A percentile compares a stretch with the other conserved stretches of the same genome.
Evolutionary conservation across 2,113 vertebrate genomes (phyloP).

Genomic region (Pseudonaja textilis): DNA sequence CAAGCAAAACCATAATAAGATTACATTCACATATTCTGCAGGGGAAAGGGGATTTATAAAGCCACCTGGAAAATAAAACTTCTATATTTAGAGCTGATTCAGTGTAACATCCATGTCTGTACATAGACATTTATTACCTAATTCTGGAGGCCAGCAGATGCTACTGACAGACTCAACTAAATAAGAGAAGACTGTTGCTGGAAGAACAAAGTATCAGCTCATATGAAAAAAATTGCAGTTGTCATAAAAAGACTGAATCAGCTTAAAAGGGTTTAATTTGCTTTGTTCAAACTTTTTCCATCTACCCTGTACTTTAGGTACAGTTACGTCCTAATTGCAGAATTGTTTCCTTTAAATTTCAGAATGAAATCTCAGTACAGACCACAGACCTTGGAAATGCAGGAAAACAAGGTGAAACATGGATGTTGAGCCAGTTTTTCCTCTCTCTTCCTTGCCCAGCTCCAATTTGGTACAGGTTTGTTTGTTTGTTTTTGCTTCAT

Average conservation of each 20-base stretch:
- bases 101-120: neutral
- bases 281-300: neutral
- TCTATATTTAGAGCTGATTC: neutral
- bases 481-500: neutral
- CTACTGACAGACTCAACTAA: neutral
- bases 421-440: neutral
- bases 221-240: neutral
- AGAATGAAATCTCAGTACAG: neutral
- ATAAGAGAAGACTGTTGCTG: neutral
- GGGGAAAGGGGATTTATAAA: neutral
- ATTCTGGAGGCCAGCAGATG: neutral
- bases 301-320: neutral
- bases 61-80: neutral
- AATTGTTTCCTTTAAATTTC: neutral
- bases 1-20: neutral
- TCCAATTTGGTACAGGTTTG: neutral
- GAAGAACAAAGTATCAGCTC: neutral
- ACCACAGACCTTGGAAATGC: neutral
- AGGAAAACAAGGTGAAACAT: neutral
- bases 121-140: neutral
- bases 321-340: neutral
- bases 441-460: neutral
- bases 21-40: neutral
- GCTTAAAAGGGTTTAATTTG: neutral
- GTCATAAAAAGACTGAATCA: neutral